Evolutionary conservation across 2,113 vertebrate genomes (phyloP), one percentile per base, ranked within the genome.

Genomic region (Lampris megalopsis): DNA sequence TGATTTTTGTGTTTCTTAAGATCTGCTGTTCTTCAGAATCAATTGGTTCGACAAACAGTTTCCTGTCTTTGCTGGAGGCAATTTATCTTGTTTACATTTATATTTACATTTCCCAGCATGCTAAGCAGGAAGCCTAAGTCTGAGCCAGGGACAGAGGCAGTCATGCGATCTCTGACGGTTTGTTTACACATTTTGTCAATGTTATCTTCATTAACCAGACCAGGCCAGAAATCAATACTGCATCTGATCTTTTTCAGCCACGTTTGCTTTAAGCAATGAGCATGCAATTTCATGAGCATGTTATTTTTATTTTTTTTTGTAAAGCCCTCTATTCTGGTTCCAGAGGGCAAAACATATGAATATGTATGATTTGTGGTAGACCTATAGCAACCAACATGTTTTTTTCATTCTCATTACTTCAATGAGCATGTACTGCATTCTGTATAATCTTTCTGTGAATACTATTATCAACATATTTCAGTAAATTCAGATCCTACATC

Each of bases 201-300:
- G 72, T 65, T 65, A 70, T 80, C 77, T 76, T 79, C 63, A 85
- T 89, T 81, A 85, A 57, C 67, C 63, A 86, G 61, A 61, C 58
- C 47, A 5, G 42, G 13, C 13, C 37, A 38, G 24, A 68, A 59
- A 84, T 84, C 84, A 67, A 86, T 89, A 85, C 65, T 68, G 64
- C 82, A 82, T 84, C 82, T 83, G 84, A 9, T 62, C 40, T 75
- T 68, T 68, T 56, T 77, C 38, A 77, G 38, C 61, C 62, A 5
- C 13, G 59, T 43, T 67, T 80, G 9, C 41, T 38, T 35, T n/a
- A 13, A 73, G 60, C 60, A 53, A 68, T 2, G 53, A 60, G 64
- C n/a, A 52, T 45, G 56, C 62, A 24, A 24, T 24, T 24, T 24
- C 24, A 24, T 24, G 0, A 37, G 42, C 60, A 11, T 56, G 52